These are phyloP conservation scores for Coptodon bakossiorum DNA, from an alignment of 2,113 vertebrate genomes.

Conservation along the genomic window DNA sequence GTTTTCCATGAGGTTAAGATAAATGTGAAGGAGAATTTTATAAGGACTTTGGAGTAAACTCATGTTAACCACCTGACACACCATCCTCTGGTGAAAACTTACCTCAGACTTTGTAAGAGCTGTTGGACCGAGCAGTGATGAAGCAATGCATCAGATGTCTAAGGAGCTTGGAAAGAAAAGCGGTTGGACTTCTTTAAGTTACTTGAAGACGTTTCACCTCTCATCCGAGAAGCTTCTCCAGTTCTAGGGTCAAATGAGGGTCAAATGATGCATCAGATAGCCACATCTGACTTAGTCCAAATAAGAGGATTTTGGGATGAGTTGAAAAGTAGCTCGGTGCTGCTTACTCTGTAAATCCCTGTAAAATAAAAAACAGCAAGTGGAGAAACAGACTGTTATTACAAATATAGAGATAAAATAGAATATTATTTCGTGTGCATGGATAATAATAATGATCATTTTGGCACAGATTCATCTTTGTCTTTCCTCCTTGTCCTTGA, in stretches of 20 bases:
- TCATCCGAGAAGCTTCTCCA: no score
- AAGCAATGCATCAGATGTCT: background rate
- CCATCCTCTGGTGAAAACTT: background rate
- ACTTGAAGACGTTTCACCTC: no score
- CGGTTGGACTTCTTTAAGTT: no score
- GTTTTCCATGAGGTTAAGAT: background rate
- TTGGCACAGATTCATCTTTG: background rate
- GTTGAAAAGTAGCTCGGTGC: background rate
- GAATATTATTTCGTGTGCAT: background rate
- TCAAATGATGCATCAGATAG: background rate
- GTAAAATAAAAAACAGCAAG: background rate
- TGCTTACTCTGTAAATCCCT: background rate
- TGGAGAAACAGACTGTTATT: background rate
- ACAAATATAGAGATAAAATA: background rate
- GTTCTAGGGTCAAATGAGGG: no score
- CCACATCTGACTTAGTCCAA: background rate
- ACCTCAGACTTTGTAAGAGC: background rate
- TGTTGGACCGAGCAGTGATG: background rate
- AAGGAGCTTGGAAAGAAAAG: no score
- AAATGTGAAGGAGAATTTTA: background rate
- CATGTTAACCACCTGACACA: background rate
- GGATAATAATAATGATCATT: background rate
- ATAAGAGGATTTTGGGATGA: background rate
- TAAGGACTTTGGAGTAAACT: background rate
- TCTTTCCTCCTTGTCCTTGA: background rate